phyloP scores from a whole-genome alignment of 1,140 invertebrate genomes.

The Drosophila arizonae region DNA sequence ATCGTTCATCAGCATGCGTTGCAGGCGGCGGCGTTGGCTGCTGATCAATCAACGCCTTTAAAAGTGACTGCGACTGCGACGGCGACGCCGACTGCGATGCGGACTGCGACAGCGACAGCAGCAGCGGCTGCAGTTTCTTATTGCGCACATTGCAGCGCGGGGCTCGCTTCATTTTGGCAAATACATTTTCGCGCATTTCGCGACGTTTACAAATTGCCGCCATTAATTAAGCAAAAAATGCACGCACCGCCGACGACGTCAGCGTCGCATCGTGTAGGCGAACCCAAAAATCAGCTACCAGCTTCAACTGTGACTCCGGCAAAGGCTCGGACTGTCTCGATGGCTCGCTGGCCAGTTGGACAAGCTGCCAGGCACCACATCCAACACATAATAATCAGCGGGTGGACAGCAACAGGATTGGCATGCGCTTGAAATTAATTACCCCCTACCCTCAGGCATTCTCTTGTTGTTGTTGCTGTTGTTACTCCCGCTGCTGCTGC shows the following conservation, averaged over 20 bases:
- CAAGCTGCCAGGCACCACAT: conserved; percentile 49
- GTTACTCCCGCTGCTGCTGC: neutral
- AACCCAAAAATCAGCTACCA: conserved; percentile 57
- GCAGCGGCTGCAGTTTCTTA: conserved; percentile 64
- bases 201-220: conserved; percentile 81
- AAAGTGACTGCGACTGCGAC: conserved; percentile 42
- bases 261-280: conserved; percentile 53
- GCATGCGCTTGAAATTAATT: conserved; percentile 78
- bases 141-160: conserved; percentile 51
- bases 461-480: conserved; percentile 37
- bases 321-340: neutral
- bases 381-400: conserved; percentile 77
- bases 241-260: conserved; percentile 55
- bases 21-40: conserved; percentile 47
- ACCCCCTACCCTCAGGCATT: conserved; percentile 43
- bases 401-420: conserved; percentile 79
- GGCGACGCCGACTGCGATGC: neutral
- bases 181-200: conserved; percentile 78
- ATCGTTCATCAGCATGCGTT: conserved; percentile 73
- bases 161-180: conserved; percentile 66
- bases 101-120: neutral
- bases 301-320: neutral
- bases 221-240: conserved; percentile 81
- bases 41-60: conserved; percentile 82
- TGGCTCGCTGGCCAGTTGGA: conserved; percentile 6